Evolutionary conservation across 2,888 invertebrate species (phyloP).

Genomic region (Latheticus oryzae): DNA sequence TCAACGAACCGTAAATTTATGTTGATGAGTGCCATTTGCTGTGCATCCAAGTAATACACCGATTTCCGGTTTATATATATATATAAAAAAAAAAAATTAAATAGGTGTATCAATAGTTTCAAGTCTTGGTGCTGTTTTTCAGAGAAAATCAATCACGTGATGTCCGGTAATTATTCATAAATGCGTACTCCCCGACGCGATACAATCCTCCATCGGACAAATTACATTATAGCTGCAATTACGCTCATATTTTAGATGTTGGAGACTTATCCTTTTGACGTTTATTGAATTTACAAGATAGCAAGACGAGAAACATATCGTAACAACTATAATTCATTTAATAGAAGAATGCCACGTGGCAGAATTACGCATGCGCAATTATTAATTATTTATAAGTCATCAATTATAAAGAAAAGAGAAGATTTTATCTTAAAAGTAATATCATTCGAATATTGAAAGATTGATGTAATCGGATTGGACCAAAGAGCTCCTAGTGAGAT

Average conservation of each 20-base stretch:
- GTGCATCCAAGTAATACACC: slow-evolving; percentile 34
- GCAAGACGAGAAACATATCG: slow-evolving; percentile 9
- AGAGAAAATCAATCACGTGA: slow-evolving; percentile 25
- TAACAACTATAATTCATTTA: neutral
- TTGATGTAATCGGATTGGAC: too few relatives aligned
- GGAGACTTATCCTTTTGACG: slow-evolving; percentile 18
- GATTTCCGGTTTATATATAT: slow-evolving; percentile 35
- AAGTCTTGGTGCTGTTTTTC: neutral
- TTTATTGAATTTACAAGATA: slow-evolving; percentile 22
- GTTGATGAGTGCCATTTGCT: slow-evolving; percentile 35
- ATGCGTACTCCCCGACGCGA: slow-evolving; percentile 22
- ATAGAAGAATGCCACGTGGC: slow-evolving; percentile 2
- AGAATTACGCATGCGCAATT: too few relatives aligned
- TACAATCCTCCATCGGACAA: slow-evolving; percentile 20
- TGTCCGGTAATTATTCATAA: slow-evolving; percentile 21
- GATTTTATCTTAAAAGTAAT: too few relatives aligned
- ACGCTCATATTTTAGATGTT: slow-evolving; percentile 19
- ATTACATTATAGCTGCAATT: slow-evolving; percentile 18
- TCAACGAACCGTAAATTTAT: slow-evolving; percentile 30
- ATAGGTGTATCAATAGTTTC: too few relatives aligned
- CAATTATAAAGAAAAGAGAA: slow-evolving; percentile 38
- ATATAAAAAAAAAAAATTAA: too few relatives aligned
- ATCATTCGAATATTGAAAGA: too few relatives aligned
- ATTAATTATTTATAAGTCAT: slow-evolving; percentile 38
- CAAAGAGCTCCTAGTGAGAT: too few relatives aligned